A percentile compares a stretch with the other conserved stretches of the same genome.
phyloP scores from a whole-genome alignment of 2,888 invertebrate genomes.

The Perithous albicinctus region DNA sequence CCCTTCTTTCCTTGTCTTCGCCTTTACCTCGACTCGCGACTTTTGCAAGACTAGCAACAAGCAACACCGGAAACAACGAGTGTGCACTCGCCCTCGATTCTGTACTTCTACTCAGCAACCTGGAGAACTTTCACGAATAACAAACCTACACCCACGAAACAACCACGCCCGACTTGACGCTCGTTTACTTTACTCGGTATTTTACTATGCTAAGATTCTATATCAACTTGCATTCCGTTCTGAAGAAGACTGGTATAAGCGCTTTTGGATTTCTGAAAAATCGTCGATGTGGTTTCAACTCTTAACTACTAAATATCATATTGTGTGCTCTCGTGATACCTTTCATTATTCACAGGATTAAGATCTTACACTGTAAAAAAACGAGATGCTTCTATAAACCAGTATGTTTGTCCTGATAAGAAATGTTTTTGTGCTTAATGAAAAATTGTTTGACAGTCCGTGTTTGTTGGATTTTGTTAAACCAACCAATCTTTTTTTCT shows the following conservation, averaged over 20 bases:
- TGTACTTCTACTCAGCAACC: constrained; percentile 14
- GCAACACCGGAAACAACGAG: constrained; percentile 39
- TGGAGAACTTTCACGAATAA: constrained; percentile 46
- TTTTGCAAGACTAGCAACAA: constrained; percentile 60
- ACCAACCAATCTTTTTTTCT: no score
- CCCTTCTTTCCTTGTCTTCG: background rate
- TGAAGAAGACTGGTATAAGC: background rate
- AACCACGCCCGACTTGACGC: constrained; percentile 33
- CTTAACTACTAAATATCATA: background rate
- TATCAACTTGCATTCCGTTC: background rate
- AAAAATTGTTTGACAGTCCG: no score
- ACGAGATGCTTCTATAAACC: no score
- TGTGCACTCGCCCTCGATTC: constrained; percentile 25
- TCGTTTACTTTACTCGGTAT: constrained; percentile 5
- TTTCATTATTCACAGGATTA: background rate
- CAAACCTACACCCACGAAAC: constrained; percentile 23
- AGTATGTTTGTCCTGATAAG: no score
- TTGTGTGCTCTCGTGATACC: background rate
- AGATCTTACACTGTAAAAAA: no score
- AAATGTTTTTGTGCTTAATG: no score
- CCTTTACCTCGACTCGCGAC: constrained; percentile 19
- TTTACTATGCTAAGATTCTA: constrained; percentile 4
- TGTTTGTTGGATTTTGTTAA: no score
- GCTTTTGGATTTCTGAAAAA: background rate
- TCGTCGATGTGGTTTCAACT: background rate